These are phyloP conservation scores for rat (Rattus norvegicus) DNA, from an alignment of 2,113 vertebrate species.

Conservation along the genomic window DNA sequence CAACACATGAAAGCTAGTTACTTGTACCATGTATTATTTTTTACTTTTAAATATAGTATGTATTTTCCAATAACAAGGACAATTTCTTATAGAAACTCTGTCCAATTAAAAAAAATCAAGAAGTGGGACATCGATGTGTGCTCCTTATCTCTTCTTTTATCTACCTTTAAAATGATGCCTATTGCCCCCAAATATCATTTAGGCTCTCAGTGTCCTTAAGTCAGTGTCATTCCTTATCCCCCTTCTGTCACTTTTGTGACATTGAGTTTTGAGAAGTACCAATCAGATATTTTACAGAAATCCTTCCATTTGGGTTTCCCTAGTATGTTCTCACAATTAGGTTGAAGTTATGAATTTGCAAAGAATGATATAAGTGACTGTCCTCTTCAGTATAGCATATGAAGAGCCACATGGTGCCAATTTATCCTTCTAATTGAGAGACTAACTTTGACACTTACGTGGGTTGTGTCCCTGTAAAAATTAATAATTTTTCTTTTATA, in stretches of 20 bases:
- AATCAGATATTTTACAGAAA: not conserved
- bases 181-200: not conserved
- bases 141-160: not conserved
- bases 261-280: not conserved
- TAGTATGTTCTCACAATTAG: not conserved
- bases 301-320: not conserved
- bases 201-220: not conserved
- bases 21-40: not conserved
- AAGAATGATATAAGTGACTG: not conserved
- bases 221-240: not conserved
- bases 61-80: not conserved
- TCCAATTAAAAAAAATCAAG: not conserved
- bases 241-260: not conserved
- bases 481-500: slow-evolving; percentile 3
- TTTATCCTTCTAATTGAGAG: not conserved
- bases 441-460: not conserved
- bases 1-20: not conserved
- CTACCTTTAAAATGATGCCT: not conserved
- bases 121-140: not conserved
- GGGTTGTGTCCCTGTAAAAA: not conserved
- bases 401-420: not conserved
- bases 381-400: not conserved
- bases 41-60: not conserved
- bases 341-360: not conserved
- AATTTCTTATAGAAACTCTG: slow-evolving; percentile 16